Evolutionary conservation across 2,888 invertebrate species (phyloP), one percentile per base, ranked within the genome.

Genomic region (Neelides folsomi): DNA sequence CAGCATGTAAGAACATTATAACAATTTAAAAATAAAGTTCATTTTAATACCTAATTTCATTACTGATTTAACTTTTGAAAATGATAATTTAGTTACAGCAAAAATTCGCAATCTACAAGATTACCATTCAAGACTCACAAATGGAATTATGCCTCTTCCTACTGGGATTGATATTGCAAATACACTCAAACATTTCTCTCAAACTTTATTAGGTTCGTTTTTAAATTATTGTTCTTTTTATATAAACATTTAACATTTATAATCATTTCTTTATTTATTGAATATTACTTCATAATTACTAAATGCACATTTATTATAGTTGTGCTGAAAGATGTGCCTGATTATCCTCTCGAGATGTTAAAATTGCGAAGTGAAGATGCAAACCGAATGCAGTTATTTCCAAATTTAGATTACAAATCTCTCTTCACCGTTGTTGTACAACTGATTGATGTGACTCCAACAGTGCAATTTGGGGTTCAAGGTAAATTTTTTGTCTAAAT

Each of bases 41-140:
- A 51, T n/a, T n/a, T n/a, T n/a, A n/a, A n/a, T n/a, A n/a, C n/a
- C n/a, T n/a, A n/a, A n/a, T n/a, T n/a, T n/a, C n/a, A n/a, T n/a
- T n/a, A n/a, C n/a, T n/a, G n/a, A n/a, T n/a, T n/a, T n/a, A n/a
- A n/a, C n/a, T n/a, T n/a, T n/a, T n/a, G n/a, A n/a, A n/a, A n/a
- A n/a, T n/a, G n/a, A n/a, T n/a, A 37, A 68, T 71, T 58, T 75
- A 97, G 95, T 97, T 77, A 92, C 94, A 68, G 89, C 95, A 66
- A 98, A 98, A 78, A 85, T 98, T 70, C 83, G 93, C 68, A 93
- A 87, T 71, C 80, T 98, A 64, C 89, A 93, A 74, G 98, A 98
- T 74, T 93, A 86, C 73, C 92, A 97, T 73, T 79, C 87, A 68
- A 82, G 95, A 63, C 78, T 94, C 64, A 80, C 87, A 71, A 89